Evolutionary conservation across 2,888 invertebrate genomes (phyloP), one percentile per base, ranked within the genome.

Genomic region (Drosophila parthenogenetica): DNA sequence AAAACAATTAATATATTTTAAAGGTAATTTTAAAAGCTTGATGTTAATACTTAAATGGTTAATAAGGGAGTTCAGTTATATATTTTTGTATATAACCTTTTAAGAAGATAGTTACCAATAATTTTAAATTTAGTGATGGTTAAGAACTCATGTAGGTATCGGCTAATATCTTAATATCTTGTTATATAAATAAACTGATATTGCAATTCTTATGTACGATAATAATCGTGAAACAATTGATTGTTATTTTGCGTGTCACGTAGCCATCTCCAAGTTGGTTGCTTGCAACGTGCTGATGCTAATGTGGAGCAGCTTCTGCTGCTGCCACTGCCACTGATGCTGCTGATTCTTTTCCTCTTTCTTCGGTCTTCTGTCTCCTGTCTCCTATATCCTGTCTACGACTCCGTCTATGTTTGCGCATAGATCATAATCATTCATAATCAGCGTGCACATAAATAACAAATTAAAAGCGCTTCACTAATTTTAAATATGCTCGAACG

Each of bases 401-500:
- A 53, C 69, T 45, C 59, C 42, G 68, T 51, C 58, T 62, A 63
- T 80, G 81, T 81, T 85, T 89, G 88, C 80, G 71, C 88, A 87
- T 88, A 86, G 85, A 86, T 86, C 89, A 89, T 89, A 86, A 85
- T 85, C 85, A 85, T 89, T 85, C 83, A 85, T 85, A 87, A 86
- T 86, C 85, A 86, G 87, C 89, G 85, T 85, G 89, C 89, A 86
- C 85, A 86, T 86, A 86, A 86, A 86, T 86, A 89, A 89, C 85
- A 86, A 86, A 86, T 86, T 86, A 86, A 86, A 86, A 86, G 85
- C 89, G 85, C 85, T 86, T 86, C 85, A 86, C 89, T 87, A 86
- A 86, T 86, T 86, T 89, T 89, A 89, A 86, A 86, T 86, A 86
- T 86, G 85, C 85, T 86, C 88, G 86, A 86, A 88, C 89, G 89